Conservation (phyloP, 64 coral and sea anemone genomes). For the Pachyseris speciosa region DNA sequence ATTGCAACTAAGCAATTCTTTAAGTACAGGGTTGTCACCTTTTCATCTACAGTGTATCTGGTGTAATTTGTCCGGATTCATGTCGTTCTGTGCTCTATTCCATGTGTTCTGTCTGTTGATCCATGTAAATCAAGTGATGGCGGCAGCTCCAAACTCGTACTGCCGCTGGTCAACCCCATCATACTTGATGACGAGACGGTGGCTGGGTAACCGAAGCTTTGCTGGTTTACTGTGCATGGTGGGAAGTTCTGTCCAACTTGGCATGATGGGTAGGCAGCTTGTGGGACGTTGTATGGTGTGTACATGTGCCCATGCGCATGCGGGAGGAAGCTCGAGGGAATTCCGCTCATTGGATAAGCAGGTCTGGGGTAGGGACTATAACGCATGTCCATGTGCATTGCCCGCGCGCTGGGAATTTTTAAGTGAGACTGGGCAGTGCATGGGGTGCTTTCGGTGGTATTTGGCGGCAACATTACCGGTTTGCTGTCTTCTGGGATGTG, state of each 20-base stretch:
- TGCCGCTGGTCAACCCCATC: slow-evolving; percentile 33
- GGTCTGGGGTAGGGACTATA: slow-evolving; percentile 85
- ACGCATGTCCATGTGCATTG: slow-evolving; percentile 94
- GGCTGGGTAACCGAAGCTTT: slow-evolving; percentile 49
- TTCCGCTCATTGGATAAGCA: slow-evolving; percentile 80
- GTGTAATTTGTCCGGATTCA: background rate
- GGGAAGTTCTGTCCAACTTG: slow-evolving; percentile 79
- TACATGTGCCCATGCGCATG: slow-evolving; percentile 85
- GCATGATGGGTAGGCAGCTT: slow-evolving; percentile 70
- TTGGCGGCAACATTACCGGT: slow-evolving; percentile 52
- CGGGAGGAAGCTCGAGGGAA: slow-evolving; percentile 67
- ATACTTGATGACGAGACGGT: slow-evolving; percentile 54
- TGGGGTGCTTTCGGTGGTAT: slow-evolving; percentile 40
- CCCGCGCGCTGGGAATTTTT: slow-evolving; percentile 61
- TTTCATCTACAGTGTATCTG: slow-evolving; percentile 7
- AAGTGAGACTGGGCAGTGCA: slow-evolving; percentile 57
- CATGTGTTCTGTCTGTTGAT: slow-evolving; percentile 13
- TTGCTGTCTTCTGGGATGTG: slow-evolving; percentile 75
- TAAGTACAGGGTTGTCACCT: slow-evolving; percentile 9
- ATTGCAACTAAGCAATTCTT: background rate
- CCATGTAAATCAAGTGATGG: slow-evolving; percentile 7
- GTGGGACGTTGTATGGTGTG: slow-evolving; percentile 79
- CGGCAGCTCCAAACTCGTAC: slow-evolving; percentile 50
- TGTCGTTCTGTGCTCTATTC: slow-evolving; percentile 30
- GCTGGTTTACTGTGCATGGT: slow-evolving; percentile 49